Evolutionary conservation across 92 coral and sea anemone species (phyloP), one percentile per base, ranked within the genome.

Genomic region (Micromussa lordhowensis): DNA sequence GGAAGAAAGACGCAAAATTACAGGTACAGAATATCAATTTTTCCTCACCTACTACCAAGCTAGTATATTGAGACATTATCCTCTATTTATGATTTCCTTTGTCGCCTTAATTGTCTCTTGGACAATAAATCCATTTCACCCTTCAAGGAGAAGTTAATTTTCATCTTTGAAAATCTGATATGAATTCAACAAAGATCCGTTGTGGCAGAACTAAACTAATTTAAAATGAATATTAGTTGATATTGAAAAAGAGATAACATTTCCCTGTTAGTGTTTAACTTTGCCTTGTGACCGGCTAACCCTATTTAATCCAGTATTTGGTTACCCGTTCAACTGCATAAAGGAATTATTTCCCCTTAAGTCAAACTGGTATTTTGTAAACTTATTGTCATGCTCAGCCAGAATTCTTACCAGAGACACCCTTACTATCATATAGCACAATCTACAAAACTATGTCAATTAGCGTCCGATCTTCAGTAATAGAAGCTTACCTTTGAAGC

Each of bases 401-500:
- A 63, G 30, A 63, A 22, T 6, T 22, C 28, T 63, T 63, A 63
- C 3, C 69, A 24, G 29, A 63, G 29, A 0, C 68, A 22, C 68
- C 24, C 22, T 16, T 57, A 3, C 21, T 19, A 58, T 19, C 64
- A 58, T 57, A 19, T 57, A 17, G 9, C 69, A 63, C 7, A n/a
- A n/a, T 63, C 30, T 18, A 18, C 12, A 63, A 55, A 55, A 7
- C 51, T 44, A 44, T 44, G 12, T 44, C 19, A 55, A 19, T 19
- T 61, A 16, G 16, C 9, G 13, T 15, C 18, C 24, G 8, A 57
- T 19, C 22, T 58, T 22, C 24, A 4, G n/a, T 18, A 40, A 54
- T 0, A 44, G 8, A 16, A 11, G 58, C 80, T 55, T 28, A 84
- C 87, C 80, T 55, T 53, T 55, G n/a, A 19, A 32, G 79, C 87